phyloP scores from a whole-genome alignment of 2,888 invertebrate species.

The Dusona sp. region DNA sequence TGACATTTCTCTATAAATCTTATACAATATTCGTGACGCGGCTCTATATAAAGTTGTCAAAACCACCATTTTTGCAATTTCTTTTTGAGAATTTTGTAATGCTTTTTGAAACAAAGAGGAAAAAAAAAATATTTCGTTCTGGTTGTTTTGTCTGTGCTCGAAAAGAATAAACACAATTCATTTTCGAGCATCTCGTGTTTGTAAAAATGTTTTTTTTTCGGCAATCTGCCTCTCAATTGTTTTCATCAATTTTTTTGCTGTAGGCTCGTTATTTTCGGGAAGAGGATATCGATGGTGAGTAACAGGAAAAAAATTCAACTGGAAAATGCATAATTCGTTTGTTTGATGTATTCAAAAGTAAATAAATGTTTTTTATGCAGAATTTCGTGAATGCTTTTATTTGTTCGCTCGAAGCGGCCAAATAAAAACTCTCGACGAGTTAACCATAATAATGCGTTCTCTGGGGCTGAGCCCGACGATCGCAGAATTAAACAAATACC shows the following conservation, averaged over 20 bases:
- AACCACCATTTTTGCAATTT: background rate
- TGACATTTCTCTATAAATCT: background rate
- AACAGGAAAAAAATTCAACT: conserved; percentile 29
- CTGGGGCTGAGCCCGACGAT: conserved; percentile 97
- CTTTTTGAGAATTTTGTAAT: no score
- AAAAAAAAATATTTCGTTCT: background rate
- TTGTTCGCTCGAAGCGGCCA: conserved; percentile 95
- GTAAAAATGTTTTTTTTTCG: background rate
- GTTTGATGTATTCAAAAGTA: background rate
- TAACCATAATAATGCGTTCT: conserved; percentile 97
- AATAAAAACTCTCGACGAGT: conserved; percentile 94
- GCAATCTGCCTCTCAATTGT: background rate
- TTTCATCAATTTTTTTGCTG: conserved; percentile 74
- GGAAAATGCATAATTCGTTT: background rate
- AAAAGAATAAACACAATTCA: background rate
- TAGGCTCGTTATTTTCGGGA: conserved; percentile 97
- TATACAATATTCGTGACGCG: background rate
- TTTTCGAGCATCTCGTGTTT: background rate
- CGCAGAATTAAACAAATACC: conserved; percentile 93
- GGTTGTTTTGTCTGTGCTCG: background rate
- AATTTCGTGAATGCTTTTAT: conserved; percentile 98
- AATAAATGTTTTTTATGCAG: conserved; percentile 86
- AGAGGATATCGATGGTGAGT: conserved; percentile 97
- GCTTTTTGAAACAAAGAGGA: background rate
- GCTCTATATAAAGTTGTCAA: background rate